Evolutionary conservation across 2,797 vertebrate genomes (phyloP), one percentile per base, ranked within the genome.

Genomic region (Eulemur mongoz): DNA sequence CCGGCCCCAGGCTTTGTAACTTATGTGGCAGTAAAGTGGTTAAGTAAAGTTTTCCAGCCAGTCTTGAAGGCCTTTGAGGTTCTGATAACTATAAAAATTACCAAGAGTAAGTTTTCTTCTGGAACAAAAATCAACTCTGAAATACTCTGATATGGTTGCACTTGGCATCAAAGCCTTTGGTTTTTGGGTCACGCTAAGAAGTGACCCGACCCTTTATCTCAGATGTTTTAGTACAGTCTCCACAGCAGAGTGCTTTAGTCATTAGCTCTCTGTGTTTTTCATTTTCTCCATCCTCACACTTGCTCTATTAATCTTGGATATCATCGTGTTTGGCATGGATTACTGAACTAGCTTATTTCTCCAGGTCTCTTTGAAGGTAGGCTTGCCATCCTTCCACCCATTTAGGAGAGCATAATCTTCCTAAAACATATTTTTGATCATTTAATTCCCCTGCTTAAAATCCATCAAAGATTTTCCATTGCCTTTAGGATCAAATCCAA

Each of bases 41-140:
- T 98, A 97, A 97, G 89, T 95, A 94, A 84, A 98, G 85, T 97
- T 98, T 98, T 94, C 59, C 79, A 94, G 76, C 23, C 43, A 90
- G 70, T 96, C 86, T 88, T 81, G 81, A 81, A 97, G 78, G 35
- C 57, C 48, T 95, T 92, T 83, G 92, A 97, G 90, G 59, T 88
- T 95, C 93, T 78, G 78, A 89, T 81, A 88, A 94, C 78, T 79
- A 88, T 32, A 94, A 95, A 82, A 72, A 76, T 96, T 80, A 93
- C 40, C 45, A 76, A 92, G 38, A 93, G 25, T 69, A 54, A 81
- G 32, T 91, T 94, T 96, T 94, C 52, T 92, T 85, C 69, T 63
- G 70, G 52, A 90, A 83, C 8, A 40, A 38, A 87, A 91, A 93
- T 32, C 32, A 57, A 38, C 17, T 86, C 38, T 38, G 79, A 86